These are phyloP conservation scores for Limnodromus scolopaceus DNA, from an alignment of 2,797 vertebrate species.

Conservation along the genomic window DNA sequence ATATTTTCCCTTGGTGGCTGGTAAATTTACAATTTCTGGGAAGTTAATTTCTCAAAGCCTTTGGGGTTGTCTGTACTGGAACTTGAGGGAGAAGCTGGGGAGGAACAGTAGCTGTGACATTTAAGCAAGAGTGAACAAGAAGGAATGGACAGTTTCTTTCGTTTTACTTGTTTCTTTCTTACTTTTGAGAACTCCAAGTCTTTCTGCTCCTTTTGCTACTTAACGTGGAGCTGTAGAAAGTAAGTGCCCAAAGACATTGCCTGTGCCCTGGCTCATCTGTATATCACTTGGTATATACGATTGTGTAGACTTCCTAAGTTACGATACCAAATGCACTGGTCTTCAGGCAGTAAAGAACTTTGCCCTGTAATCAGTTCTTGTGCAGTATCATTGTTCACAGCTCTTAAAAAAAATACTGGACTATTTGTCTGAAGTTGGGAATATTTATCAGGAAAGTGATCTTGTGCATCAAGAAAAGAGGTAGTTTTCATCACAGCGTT, in stretches of 20 bases:
- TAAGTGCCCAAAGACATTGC: not conserved
- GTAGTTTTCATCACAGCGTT: not conserved
- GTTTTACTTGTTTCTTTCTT: not conserved
- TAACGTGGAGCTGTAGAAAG: not conserved
- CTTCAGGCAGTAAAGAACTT: not conserved
- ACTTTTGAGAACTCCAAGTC: not conserved
- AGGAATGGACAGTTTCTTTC: not conserved
- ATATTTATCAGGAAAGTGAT: not conserved
- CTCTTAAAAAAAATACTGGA: not conserved
- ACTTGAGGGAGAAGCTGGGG: not conserved
- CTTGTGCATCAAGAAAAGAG: not conserved
- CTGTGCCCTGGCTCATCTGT: fast-evolving
- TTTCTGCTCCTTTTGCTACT: not conserved
- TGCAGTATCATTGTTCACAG: not conserved
- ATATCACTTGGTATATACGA: not conserved
- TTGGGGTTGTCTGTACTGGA: not conserved
- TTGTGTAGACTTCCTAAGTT: not conserved
- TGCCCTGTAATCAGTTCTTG: not conserved
- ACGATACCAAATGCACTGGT: not conserved
- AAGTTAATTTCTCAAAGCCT: not conserved
- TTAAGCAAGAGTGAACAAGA: not conserved
- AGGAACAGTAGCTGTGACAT: not conserved
- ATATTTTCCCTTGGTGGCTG: not conserved
- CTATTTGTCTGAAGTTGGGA: not conserved
- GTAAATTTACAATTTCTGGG: not conserved